These are phyloP conservation scores for Beris chalybata DNA, from an alignment of 2,888 invertebrate genomes.

Conservation along the genomic window DNA sequence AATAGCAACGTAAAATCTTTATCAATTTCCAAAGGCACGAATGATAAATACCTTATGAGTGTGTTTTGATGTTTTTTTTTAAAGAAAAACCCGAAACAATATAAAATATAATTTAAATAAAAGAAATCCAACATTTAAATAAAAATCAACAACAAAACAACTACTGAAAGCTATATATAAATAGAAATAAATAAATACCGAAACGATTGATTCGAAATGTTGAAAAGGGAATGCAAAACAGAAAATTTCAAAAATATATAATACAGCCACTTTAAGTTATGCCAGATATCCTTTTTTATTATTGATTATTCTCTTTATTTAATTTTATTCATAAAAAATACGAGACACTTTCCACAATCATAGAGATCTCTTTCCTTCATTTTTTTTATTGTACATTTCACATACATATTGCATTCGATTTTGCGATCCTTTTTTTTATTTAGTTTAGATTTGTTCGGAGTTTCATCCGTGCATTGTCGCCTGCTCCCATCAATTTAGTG, in stretches of 20 bases:
- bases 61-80: conserved; percentile 23
- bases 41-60: conserved; percentile 9
- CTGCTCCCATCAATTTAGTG: no score
- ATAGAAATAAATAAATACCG: neutral
- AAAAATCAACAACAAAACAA: conserved; percentile 4
- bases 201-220: conserved; percentile 17
- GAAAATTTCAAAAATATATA: conserved; percentile 23
- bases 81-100: neutral
- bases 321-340: conserved; percentile 9
- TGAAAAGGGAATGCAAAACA: conserved; percentile 22
- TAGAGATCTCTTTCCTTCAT: conserved; percentile 1
- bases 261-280: conserved; percentile 31
- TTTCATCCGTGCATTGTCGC: no score
- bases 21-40: conserved; percentile 2
- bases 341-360: conserved; percentile 14
- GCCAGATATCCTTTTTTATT: conserved; percentile 21
- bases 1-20: conserved; percentile 21
- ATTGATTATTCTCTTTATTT: conserved; percentile 11
- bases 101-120: conserved; percentile 20
- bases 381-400: conserved; percentile 3
- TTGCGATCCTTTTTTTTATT: no score
- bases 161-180: conserved; percentile 17
- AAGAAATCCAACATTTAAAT: conserved; percentile 7
- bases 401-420: neutral
- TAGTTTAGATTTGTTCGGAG: no score